These are phyloP conservation scores for Spea multiplicata DNA, from an alignment of 2,113 vertebrate species.

Conservation along the genomic window DNA sequence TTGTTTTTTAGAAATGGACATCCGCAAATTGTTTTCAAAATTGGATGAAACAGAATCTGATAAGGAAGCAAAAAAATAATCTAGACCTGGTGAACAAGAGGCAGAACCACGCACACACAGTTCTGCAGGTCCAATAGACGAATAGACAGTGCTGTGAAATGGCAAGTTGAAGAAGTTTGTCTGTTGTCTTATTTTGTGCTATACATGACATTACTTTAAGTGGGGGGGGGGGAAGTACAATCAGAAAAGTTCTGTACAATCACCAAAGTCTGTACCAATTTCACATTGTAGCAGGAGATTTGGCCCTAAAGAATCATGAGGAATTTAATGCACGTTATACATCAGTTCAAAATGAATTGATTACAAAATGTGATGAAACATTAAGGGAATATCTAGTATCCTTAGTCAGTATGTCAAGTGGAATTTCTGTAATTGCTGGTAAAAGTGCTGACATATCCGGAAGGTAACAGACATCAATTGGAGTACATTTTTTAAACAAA, in stretches of 20 bases:
- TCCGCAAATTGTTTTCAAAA: not conserved
- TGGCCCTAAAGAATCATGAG: not conserved
- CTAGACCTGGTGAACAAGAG: slow-evolving; percentile 4
- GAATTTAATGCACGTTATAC: not conserved
- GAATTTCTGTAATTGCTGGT: slow-evolving; percentile 2
- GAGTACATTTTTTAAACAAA: not conserved
- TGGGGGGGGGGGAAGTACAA: not conserved
- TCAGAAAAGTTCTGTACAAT: not conserved
- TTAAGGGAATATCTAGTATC: slow-evolving; percentile 6
- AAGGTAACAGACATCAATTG: not conserved
- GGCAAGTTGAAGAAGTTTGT: slow-evolving; percentile 3
- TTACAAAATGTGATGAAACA: not conserved
- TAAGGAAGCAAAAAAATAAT: slow-evolving; percentile 6
- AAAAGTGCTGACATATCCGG: slow-evolving; percentile 4
- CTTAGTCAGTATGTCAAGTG: not conserved
- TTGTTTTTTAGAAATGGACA: slow-evolving; percentile 1
- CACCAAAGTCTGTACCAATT: slow-evolving; percentile 22
- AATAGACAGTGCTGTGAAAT: not conserved
- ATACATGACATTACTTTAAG: not conserved
- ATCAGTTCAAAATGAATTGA: slow-evolving; percentile 11
- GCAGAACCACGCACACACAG: not conserved
- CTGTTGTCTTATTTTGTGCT: not conserved
- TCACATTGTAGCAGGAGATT: not conserved
- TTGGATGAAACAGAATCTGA: not conserved
- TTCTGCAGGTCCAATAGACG: slow-evolving; percentile 5